These are phyloP conservation scores for Setophaga kirtlandii DNA, from an alignment of 2,113 vertebrate genomes.

Conservation along the genomic window DNA sequence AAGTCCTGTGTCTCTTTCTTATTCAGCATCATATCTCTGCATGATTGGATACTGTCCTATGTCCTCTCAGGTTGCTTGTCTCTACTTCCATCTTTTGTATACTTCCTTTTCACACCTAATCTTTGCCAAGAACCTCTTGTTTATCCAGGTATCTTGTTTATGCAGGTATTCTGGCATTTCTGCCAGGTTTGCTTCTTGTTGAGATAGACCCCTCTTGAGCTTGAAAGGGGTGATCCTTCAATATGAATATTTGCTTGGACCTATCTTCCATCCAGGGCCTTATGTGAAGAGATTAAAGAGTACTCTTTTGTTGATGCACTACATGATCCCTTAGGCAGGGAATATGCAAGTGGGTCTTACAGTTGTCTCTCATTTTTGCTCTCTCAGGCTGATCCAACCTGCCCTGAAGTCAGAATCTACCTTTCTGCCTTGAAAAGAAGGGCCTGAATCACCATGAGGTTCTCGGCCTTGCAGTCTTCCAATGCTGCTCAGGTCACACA, in stretches of 20 bases:
- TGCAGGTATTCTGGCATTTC: neutral
- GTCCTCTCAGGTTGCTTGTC: neutral
- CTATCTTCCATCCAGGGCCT: neutral
- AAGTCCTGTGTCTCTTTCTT: neutral
- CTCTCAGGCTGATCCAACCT: neutral
- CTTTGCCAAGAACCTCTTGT: neutral
- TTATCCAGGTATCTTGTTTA: neutral
- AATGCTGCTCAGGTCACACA: neutral
- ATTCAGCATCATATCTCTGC: neutral
- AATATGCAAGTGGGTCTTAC: neutral
- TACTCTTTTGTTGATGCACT: neutral
- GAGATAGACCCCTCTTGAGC: neutral
- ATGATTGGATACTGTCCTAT: neutral
- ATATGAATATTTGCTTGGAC: neutral
- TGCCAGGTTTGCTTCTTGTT: neutral
- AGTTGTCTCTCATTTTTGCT: neutral
- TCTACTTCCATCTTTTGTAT: neutral
- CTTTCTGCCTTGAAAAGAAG: neutral
- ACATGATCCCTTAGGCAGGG: neutral
- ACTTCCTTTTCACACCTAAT: neutral
- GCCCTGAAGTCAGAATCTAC: neutral
- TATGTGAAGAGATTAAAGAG: neutral
- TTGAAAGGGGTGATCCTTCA: neutral
- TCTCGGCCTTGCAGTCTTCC: neutral
- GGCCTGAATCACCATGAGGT: neutral